phyloP scores from a whole-genome alignment of 1,140 invertebrate species.

The Oedothorax gibbosus region DNA sequence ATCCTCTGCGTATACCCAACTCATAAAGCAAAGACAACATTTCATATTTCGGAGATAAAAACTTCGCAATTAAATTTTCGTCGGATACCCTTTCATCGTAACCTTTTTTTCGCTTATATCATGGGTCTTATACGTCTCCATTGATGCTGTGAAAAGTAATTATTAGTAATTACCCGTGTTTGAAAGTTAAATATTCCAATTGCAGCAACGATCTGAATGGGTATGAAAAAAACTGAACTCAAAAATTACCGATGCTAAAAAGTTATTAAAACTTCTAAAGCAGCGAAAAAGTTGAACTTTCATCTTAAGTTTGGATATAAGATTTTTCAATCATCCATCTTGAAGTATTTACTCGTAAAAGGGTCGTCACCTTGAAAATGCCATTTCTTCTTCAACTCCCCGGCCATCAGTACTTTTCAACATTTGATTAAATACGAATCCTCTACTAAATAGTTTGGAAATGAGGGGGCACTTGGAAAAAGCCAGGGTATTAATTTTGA shows the following conservation, averaged over 20 bases:
- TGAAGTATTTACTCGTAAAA: constrained; percentile 53
- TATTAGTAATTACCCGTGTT: constrained; percentile 51
- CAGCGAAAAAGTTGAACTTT: constrained; percentile 56
- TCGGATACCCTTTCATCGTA: constrained; percentile 15
- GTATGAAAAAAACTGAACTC: background rate
- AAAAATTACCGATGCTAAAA: constrained; percentile 44
- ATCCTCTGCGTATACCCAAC: too few species aligned
- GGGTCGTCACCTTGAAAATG: constrained; percentile 54
- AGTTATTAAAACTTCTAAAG: constrained; percentile 59
- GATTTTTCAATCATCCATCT: constrained; percentile 15
- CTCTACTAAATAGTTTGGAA: constrained; percentile 38
- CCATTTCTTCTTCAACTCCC: constrained; percentile 35
- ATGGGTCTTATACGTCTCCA: constrained; percentile 13
- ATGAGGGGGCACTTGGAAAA: constrained; percentile 17
- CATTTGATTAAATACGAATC: constrained; percentile 60
- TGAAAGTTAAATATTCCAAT: constrained; percentile 44
- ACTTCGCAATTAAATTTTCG: constrained; percentile 5
- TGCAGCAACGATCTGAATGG: background rate
- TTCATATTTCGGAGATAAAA: background rate
- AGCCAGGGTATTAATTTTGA: constrained; percentile 59
- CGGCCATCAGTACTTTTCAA: constrained; percentile 60
- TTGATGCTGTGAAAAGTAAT: constrained; percentile 51
- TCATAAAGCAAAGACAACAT: too few species aligned
- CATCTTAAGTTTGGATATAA: constrained; percentile 6
- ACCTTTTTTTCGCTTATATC: constrained; percentile 21